These are phyloP conservation scores for Drosophila stalkeri DNA, from an alignment of 2,888 invertebrate species.

Conservation along the genomic window DNA sequence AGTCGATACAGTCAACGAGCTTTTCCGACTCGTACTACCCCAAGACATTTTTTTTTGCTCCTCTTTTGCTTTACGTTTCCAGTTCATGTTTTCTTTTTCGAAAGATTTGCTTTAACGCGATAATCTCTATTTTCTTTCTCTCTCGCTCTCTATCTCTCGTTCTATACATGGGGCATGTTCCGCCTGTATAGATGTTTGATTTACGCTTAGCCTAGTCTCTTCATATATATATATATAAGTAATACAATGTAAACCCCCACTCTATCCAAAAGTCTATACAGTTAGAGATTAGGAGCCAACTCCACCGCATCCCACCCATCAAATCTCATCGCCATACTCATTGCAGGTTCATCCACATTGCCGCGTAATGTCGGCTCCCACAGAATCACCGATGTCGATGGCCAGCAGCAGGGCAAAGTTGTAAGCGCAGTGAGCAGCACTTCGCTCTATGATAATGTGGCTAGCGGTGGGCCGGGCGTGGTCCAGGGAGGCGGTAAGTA, in stretches of 20 bases:
- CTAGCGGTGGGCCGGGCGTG: conserved; percentile 79
- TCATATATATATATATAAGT: conserved; percentile 11
- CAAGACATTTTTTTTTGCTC: conserved; percentile 6
- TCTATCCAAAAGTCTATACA: conserved; percentile 38
- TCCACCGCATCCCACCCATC: conserved; percentile 74
- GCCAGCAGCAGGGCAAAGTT: conserved; percentile 88
- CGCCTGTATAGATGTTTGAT: conserved; percentile 16
- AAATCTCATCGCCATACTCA: conserved; percentile 78
- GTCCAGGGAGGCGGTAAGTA: conserved; percentile 63
- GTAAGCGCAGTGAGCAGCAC: conserved; percentile 95
- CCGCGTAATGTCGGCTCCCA: conserved; percentile 87
- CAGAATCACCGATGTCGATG: conserved; percentile 81
- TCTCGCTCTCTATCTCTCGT: conserved; percentile 8
- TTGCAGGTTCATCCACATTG: conserved; percentile 92
- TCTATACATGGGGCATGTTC: not conserved
- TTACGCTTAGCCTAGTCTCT: conserved; percentile 41
- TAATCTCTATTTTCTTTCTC: conserved; percentile 7
- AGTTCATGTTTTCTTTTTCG: conserved; percentile 12
- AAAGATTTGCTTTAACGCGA: conserved; percentile 23
- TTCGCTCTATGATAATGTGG: conserved; percentile 94
- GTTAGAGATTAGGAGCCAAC: conserved; percentile 51
- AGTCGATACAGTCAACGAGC: conserved; percentile 26
- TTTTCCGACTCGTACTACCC: not conserved
- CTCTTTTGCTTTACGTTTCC: conserved; percentile 21
- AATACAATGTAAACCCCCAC: conserved; percentile 30